Evolutionary conservation across 2,797 vertebrate species (phyloP).

Genomic region (Pygocentrus nattereri): DNA sequence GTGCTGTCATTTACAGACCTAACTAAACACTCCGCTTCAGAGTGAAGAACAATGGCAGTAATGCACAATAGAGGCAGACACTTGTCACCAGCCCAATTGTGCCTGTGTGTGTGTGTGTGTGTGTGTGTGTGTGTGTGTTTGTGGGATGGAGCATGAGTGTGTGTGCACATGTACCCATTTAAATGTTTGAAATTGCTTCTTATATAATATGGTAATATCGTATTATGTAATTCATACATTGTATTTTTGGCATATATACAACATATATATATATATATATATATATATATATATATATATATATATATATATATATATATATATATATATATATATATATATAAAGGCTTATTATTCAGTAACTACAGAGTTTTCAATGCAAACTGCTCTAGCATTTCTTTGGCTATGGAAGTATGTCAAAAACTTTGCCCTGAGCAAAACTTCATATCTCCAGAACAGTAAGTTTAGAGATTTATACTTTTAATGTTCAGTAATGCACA

Average conservation of each 20-base stretch:
- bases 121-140: slow-evolving; percentile 5
- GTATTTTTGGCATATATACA: not conserved
- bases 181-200: not conserved
- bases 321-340: too few relatives aligned
- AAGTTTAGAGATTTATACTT: too few relatives aligned
- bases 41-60: slow-evolving; percentile 38
- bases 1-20: slow-evolving; percentile 48
- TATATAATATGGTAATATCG: not conserved
- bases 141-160: not conserved
- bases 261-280: too few relatives aligned
- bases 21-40: slow-evolving; percentile 41
- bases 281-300: too few relatives aligned
- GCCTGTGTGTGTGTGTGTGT: not conserved
- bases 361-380: too few relatives aligned
- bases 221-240: not conserved
- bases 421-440: too few relatives aligned
- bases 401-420: too few relatives aligned
- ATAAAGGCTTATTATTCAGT: too few relatives aligned
- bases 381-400: too few relatives aligned
- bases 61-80: not conserved
- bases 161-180: not conserved
- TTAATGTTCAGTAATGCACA: too few relatives aligned
- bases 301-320: too few relatives aligned
- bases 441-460: too few relatives aligned
- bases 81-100: slow-evolving; percentile 60